These are phyloP conservation scores for Pyrrhia umbra DNA, from an alignment of 2,888 invertebrate species.

Conservation along the genomic window DNA sequence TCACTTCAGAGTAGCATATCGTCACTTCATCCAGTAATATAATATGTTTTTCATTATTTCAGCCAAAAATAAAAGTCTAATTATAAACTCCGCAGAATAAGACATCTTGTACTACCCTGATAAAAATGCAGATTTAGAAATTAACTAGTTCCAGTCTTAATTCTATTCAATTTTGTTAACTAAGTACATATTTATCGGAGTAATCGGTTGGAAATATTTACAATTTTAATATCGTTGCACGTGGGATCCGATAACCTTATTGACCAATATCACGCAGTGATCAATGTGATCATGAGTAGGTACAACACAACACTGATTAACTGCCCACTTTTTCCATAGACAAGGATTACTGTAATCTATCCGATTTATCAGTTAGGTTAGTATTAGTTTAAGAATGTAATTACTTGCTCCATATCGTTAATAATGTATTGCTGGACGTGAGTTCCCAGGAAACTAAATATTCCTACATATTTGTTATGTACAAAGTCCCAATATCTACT, in stretches of 20 bases:
- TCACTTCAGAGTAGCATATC: no score
- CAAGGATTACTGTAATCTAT: conserved; percentile 32
- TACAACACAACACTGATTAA: conserved; percentile 33
- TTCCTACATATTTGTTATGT: conserved; percentile 1
- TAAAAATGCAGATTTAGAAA: background rate
- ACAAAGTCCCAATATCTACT: conserved; percentile 23
- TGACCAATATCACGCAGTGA: conserved; percentile 48
- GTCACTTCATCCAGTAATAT: no score
- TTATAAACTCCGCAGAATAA: background rate
- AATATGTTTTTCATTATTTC: no score
- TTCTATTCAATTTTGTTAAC: conserved; percentile 8
- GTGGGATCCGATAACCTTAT: conserved; percentile 52
- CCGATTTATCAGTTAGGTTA: background rate
- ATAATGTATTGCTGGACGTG: background rate
- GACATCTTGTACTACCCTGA: no score
- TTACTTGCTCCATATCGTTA: background rate
- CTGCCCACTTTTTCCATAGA: conserved; percentile 11
- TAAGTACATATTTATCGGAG: conserved; percentile 13
- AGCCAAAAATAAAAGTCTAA: no score
- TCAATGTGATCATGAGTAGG: conserved; percentile 22
- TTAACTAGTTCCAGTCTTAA: background rate
- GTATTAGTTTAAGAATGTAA: background rate
- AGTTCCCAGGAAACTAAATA: background rate
- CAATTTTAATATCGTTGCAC: conserved; percentile 36
- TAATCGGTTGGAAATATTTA: conserved; percentile 35